Percentiles rank a stretch among this genome's conserved stretches.
Evolutionary conservation across 37 sponge, comb jelly and placozoan species (phyloP).

Genomic region (Hormiphora californensis): DNA sequence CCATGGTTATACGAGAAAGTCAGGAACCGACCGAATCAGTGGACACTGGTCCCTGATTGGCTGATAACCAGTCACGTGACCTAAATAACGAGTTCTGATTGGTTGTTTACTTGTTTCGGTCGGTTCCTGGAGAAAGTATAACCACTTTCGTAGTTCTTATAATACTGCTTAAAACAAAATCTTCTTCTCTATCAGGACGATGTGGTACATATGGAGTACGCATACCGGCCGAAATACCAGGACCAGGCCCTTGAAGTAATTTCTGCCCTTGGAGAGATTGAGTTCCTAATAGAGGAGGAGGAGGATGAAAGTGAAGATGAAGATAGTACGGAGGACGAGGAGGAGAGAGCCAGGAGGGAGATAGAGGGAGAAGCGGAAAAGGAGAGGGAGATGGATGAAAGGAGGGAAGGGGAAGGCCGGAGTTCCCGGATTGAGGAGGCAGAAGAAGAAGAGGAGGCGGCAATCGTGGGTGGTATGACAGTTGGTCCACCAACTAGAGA

Average conservation of each 20-base stretch:
- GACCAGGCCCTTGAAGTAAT: not conserved
- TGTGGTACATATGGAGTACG: conserved; percentile 11
- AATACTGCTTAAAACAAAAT: no score
- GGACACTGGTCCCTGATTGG: no score
- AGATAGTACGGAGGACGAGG: not conserved
- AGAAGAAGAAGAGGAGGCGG: conserved; percentile 18
- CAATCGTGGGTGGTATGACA: not conserved
- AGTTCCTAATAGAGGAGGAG: conserved; percentile 23
- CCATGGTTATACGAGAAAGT: no score
- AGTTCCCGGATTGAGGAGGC: no score
- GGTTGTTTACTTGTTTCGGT: no score
- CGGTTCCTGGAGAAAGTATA: no score
- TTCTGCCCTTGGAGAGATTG: not conserved
- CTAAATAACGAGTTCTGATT: no score
- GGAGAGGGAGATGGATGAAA: not conserved
- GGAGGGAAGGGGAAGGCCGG: no score
- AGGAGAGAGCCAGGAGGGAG: not conserved
- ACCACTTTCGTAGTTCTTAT: no score
- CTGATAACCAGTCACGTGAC: no score
- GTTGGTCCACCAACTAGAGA: no score
- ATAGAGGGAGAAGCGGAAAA: not conserved
- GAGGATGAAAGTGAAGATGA: not conserved
- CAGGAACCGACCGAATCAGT: no score
- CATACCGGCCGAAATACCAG: not conserved
- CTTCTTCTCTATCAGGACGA: conserved; percentile 8